phyloP scores from a whole-genome alignment of 2,113 vertebrate genomes.

The Glaucomys volans region DNA sequence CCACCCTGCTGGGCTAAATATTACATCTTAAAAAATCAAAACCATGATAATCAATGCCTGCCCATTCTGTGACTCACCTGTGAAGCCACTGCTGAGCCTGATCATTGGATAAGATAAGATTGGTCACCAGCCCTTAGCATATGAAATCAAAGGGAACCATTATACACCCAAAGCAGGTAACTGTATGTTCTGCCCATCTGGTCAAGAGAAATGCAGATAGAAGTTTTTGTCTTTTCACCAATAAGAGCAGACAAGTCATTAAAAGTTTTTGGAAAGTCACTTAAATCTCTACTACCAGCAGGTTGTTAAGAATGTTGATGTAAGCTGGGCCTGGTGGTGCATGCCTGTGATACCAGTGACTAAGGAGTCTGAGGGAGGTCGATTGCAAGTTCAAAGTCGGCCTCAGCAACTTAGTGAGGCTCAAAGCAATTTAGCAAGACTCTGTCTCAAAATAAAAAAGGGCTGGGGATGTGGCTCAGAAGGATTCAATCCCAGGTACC shows the following conservation, averaged over 20 bases:
- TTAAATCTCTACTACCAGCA: background rate
- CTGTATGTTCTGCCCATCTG: background rate
- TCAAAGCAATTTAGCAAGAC: no score
- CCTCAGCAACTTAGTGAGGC: no score
- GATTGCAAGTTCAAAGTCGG: background rate
- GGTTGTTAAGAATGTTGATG: background rate
- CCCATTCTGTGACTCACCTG: background rate
- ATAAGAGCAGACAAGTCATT: background rate
- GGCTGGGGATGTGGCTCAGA: no score
- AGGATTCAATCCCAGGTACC: no score
- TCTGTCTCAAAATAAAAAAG: no score
- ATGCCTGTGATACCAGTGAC: background rate
- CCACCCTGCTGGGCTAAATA: background rate
- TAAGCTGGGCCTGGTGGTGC: no score
- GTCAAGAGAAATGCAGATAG: background rate
- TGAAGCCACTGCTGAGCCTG: background rate
- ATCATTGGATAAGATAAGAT: background rate
- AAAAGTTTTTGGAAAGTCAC: background rate
- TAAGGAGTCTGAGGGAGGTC: background rate
- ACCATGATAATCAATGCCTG: background rate
- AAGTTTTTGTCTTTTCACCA: background rate
- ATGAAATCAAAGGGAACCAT: constrained; percentile 13
- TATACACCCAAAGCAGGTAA: background rate
- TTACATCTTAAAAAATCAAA: background rate
- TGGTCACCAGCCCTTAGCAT: background rate